Evolutionary conservation across 2,113 vertebrate genomes (phyloP).

Genomic region (Calyptomena viridis): DNA sequence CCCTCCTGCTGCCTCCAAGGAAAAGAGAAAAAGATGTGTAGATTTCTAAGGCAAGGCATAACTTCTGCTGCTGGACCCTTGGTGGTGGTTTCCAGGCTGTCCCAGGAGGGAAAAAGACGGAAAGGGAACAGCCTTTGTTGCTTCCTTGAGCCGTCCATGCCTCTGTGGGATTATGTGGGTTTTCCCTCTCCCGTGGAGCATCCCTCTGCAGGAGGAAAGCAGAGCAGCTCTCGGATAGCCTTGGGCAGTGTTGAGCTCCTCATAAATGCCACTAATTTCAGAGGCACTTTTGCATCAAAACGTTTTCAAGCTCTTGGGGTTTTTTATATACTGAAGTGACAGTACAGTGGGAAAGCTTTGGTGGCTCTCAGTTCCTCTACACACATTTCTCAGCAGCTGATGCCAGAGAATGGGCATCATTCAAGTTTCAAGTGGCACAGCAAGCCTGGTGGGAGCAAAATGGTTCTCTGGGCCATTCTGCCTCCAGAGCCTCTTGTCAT

Average conservation of each 20-base stretch:
- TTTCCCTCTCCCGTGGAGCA: neutral
- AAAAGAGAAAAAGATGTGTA: neutral
- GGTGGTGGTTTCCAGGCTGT: neutral
- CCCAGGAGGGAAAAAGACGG: neutral
- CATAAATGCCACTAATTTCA: neutral
- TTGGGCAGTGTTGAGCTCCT: neutral
- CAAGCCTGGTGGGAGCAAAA: neutral
- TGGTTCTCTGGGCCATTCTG: neutral
- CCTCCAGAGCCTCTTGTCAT: neutral
- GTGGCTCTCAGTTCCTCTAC: neutral
- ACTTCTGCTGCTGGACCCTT: neutral
- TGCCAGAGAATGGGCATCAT: neutral
- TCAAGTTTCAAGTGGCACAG: neutral
- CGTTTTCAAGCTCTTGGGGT: neutral
- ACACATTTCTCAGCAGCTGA: neutral
- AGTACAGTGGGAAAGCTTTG: neutral
- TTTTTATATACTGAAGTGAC: neutral
- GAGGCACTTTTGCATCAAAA: neutral
- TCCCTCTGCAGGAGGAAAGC: neutral
- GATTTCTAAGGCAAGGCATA: neutral
- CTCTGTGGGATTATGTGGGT: rapidly evolving
- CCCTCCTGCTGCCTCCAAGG: neutral
- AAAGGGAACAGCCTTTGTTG: neutral
- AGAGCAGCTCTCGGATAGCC: neutral
- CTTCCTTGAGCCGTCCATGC: neutral